Evolutionary conservation across 2,888 invertebrate species (phyloP).

Genomic region (Spialia ferax): DNA sequence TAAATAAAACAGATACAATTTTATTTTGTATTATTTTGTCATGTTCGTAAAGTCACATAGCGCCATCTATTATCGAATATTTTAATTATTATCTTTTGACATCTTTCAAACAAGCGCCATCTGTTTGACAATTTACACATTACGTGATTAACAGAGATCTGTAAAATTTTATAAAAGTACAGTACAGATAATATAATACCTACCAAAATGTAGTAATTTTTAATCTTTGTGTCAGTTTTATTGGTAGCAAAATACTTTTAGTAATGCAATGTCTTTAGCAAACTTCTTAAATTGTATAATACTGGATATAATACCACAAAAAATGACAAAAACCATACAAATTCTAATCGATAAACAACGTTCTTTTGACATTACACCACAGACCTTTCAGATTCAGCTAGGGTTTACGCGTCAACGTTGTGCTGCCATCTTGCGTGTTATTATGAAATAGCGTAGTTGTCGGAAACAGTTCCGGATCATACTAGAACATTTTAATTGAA

Average conservation of each 20-base stretch:
- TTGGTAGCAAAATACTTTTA: neutral
- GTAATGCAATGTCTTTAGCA: neutral
- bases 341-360: neutral
- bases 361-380: neutral
- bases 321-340: neutral
- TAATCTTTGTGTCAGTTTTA: neutral
- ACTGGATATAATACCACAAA: too few relatives aligned
- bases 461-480: constrained; percentile 5
- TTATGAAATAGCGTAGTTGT: neutral
- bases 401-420: neutral
- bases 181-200: neutral
- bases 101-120: too few relatives aligned
- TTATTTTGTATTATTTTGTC: too few relatives aligned
- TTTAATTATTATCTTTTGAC: too few relatives aligned
- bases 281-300: neutral
- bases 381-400: neutral
- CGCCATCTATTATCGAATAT: too few relatives aligned
- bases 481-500: neutral
- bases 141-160: neutral
- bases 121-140: too few relatives aligned
- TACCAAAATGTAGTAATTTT: neutral
- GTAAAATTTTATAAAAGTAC: neutral
- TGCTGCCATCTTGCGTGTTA: neutral
- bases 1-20: too few relatives aligned
- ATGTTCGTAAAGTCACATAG: too few relatives aligned